These are phyloP conservation scores for Perizoma flavofasciatum DNA, from an alignment of 2,888 invertebrate species.

Conservation along the genomic window DNA sequence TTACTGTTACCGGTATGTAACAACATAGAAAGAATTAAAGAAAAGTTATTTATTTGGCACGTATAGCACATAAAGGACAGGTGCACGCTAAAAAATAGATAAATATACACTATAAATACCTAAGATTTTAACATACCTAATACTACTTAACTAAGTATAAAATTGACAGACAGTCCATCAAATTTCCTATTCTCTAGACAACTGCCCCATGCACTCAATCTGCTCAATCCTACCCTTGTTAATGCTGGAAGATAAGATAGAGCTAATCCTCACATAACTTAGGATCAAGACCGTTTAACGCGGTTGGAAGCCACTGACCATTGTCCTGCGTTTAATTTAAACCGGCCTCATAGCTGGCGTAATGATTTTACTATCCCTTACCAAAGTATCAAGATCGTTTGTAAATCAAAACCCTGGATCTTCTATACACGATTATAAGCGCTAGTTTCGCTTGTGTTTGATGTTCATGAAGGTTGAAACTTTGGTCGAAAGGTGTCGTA, in stretches of 20 bases:
- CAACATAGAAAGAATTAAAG: no score
- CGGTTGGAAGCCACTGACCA: conserved; percentile 73
- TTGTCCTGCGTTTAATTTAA: conserved; percentile 82
- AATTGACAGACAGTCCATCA: conserved; percentile 22
- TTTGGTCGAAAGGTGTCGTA: conserved; percentile 67
- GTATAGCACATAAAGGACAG: no score
- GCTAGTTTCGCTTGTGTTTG: conserved; percentile 32
- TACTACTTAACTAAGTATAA: no score
- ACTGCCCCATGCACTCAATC: conserved; percentile 36
- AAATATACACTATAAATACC: no score
- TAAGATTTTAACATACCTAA: no score
- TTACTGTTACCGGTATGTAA: no score
- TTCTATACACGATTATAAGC: conserved; percentile 34
- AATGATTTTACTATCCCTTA: conserved; percentile 73
- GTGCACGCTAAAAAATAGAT: no score
- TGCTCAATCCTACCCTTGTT: conserved; percentile 53
- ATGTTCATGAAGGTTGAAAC: conserved; percentile 21
- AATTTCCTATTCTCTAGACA: conserved; percentile 17
- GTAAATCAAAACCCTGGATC: conserved; percentile 6
- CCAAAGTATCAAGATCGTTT: conserved; percentile 39
- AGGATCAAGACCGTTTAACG: conserved; percentile 75
- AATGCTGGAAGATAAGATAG: conserved; percentile 77
- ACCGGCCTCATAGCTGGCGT: conserved; percentile 50
- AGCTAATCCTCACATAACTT: conserved; percentile 82
- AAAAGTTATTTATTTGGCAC: no score